Percentiles rank a stretch among this genome's conserved stretches.
These are phyloP conservation scores for Paedocypris sp. DNA, from an alignment of 2,113 vertebrate species.

Conservation along the genomic window DNA sequence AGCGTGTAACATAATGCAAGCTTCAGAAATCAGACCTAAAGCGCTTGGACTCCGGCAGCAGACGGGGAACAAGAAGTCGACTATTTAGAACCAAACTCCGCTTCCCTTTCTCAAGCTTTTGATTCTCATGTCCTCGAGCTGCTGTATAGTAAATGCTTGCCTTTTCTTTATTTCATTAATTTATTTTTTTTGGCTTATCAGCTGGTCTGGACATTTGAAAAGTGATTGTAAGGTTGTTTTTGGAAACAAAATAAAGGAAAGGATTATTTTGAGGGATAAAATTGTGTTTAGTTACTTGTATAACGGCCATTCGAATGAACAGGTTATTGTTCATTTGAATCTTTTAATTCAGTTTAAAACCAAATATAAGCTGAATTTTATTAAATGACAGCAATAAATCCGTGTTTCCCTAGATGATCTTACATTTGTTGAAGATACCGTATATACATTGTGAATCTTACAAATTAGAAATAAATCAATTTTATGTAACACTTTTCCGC, in stretches of 20 bases:
- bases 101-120: slow-evolving; percentile 31
- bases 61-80: too few species aligned
- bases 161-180: slow-evolving; percentile 36
- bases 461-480: too few species aligned
- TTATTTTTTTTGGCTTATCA: slow-evolving; percentile 39
- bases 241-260: slow-evolving; percentile 39
- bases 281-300: too few species aligned
- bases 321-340: too few species aligned
- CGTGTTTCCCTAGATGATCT: too few species aligned
- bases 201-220: slow-evolving; percentile 39
- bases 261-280: slow-evolving; percentile 38
- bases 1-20: slow-evolving; percentile 22
- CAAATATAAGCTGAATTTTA: too few species aligned
- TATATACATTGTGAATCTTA: too few species aligned
- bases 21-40: slow-evolving; percentile 31
- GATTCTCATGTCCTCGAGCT: slow-evolving; percentile 23
- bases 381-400: too few species aligned
- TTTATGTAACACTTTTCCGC: too few species aligned
- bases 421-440: too few species aligned
- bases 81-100: slow-evolving; percentile 29
- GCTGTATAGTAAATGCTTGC: slow-evolving; percentile 37
- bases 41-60: slow-evolving; percentile 24
- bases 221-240: slow-evolving; percentile 28
- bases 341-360: too few species aligned
- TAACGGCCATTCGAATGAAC: too few species aligned